These are phyloP conservation scores for Cryptus viduatorius DNA, from an alignment of 2,888 invertebrate species.

Conservation along the genomic window DNA sequence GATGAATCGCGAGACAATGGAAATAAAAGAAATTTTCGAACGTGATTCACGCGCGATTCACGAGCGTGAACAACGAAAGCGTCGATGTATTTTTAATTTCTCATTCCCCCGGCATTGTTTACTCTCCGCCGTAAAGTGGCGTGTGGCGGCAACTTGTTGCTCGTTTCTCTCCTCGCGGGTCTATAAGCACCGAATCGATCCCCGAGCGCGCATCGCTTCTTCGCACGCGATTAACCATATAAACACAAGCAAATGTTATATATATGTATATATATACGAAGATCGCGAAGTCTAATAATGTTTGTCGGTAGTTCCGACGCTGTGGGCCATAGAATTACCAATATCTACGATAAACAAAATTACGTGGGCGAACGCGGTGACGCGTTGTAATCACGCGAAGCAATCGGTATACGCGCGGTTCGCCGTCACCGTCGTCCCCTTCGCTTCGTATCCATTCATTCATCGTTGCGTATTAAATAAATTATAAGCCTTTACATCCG, in stretches of 20 bases:
- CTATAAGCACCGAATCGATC: slow-evolving; percentile 36
- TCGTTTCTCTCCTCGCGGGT: slow-evolving; percentile 24
- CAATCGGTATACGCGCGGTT: slow-evolving; percentile 12
- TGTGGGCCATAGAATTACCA: slow-evolving; percentile 26
- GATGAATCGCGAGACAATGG: slow-evolving; percentile 10
- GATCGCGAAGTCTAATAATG: neutral
- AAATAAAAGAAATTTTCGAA: neutral
- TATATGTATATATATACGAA: neutral
- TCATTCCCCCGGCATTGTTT: slow-evolving; percentile 52
- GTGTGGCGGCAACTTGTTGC: slow-evolving; percentile 46
- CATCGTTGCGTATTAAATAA: slow-evolving; percentile 21
- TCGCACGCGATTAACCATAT: slow-evolving; percentile 42
- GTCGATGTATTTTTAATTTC: slow-evolving; percentile 59
- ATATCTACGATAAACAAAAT: slow-evolving; percentile 41
- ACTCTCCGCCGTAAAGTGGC: slow-evolving; percentile 26
- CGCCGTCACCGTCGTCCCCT: neutral
- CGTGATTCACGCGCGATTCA: slow-evolving; percentile 45
- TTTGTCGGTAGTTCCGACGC: neutral
- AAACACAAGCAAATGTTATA: neutral
- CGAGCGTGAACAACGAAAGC: slow-evolving; percentile 32
- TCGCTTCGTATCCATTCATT: no score
- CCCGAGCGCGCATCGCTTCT: slow-evolving; percentile 6
- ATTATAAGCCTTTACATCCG: neutral
- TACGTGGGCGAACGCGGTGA: slow-evolving; percentile 38
- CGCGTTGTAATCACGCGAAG: slow-evolving; percentile 10